Conservation (phyloP, 2,797 vertebrate genomes). For the Bradypodion ventrale region DNA sequence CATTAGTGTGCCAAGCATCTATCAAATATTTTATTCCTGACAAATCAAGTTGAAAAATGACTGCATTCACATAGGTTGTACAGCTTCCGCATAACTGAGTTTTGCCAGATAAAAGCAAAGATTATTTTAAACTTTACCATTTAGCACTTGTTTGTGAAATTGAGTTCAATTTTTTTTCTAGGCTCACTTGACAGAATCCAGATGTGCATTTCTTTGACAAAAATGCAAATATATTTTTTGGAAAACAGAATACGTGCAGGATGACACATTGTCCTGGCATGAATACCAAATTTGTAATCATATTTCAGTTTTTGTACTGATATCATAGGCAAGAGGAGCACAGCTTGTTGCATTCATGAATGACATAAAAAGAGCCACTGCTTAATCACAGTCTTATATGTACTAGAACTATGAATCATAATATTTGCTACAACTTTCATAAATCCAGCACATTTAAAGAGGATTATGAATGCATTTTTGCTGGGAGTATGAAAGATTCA, state of each 20-base stretch:
- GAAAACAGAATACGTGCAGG: constrained; percentile 8
- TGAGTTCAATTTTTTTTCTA: constrained; percentile 12
- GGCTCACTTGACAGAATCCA: neutral
- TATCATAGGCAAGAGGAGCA: constrained; percentile 13
- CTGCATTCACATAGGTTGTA: constrained; percentile 51
- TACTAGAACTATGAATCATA: constrained; percentile 11
- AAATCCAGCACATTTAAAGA: constrained; percentile 36
- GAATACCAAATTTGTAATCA: constrained; percentile 27
- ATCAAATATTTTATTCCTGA: constrained; percentile 52
- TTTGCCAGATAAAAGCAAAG: constrained; percentile 53
- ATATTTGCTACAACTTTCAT: constrained; percentile 17
- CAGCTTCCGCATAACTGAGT: constrained; percentile 47
- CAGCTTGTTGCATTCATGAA: constrained; percentile 19
- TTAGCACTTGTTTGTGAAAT: constrained; percentile 2
- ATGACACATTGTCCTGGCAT: constrained; percentile 19
- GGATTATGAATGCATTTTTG: constrained; percentile 42
- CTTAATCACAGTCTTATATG: constrained; percentile 33
- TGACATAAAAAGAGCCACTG: neutral
- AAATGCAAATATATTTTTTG: constrained; percentile 35
- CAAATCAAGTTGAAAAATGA: constrained; percentile 51
- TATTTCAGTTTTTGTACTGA: constrained; percentile 36
- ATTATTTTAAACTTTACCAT: constrained; percentile 34
- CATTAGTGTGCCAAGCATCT: constrained; percentile 47
- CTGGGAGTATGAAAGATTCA: constrained; percentile 39
- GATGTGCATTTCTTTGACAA: constrained; percentile 24